Evolutionary conservation across 2,888 invertebrate species (phyloP).

Genomic region (Platycheirus albimanus): DNA sequence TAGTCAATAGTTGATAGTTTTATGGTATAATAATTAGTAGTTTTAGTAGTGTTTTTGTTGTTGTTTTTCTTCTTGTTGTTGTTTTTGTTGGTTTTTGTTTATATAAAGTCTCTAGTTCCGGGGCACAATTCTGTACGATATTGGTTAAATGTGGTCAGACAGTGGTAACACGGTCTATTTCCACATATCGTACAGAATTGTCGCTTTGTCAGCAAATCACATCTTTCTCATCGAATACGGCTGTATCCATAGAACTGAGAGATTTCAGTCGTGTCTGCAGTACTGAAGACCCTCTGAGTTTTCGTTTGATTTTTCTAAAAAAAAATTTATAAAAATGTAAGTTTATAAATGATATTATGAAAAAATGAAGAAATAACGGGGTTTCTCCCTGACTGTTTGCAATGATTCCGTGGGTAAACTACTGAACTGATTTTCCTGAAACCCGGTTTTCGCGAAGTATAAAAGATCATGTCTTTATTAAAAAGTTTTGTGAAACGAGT

Average conservation of each 20-base stretch:
- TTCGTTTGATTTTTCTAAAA: constrained; percentile 84
- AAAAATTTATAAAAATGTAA: too few relatives aligned
- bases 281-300: constrained; percentile 89
- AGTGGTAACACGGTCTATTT: constrained; percentile 94
- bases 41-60: constrained; percentile 65
- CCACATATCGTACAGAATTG: constrained; percentile 96
- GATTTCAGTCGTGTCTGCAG: constrained; percentile 91
- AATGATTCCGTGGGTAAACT: too few relatives aligned
- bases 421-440: too few relatives aligned
- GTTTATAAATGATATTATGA: too few relatives aligned
- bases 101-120: constrained; percentile 77
- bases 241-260: constrained; percentile 89
- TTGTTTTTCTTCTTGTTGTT: constrained; percentile 61
- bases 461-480: too few relatives aligned
- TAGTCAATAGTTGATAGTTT: constrained; percentile 67
- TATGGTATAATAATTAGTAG: constrained; percentile 55
- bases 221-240: constrained; percentile 93
- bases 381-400: too few relatives aligned
- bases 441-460: too few relatives aligned
- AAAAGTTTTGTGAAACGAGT: too few relatives aligned
- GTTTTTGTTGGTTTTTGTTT: constrained; percentile 58
- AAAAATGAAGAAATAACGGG: too few relatives aligned
- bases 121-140: constrained; percentile 82
- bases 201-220: constrained; percentile 98
- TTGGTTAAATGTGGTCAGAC: constrained; percentile 86